Evolutionary conservation across 2,113 vertebrate genomes (phyloP), one percentile per base, ranked within the genome.

Genomic region (Parus major): DNA sequence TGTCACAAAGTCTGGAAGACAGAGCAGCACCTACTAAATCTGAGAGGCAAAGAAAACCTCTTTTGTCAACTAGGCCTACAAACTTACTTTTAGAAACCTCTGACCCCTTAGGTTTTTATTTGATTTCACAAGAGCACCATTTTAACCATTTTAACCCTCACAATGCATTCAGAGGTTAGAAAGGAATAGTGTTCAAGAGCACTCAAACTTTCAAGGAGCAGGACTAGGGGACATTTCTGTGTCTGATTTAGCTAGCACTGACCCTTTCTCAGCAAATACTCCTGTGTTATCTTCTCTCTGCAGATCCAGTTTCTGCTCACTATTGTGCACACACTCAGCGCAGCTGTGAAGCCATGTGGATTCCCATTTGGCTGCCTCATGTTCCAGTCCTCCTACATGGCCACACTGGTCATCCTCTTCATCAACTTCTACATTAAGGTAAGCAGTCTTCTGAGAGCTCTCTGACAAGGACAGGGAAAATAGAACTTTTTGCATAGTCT

Each of bases 311-410:
- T 99, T 56, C 50, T 98, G 72, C 97, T 99, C 83, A 99, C 99
- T 77, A 98, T 99, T 86, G 98, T 92, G 8, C 98, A 99, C 93
- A 99, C 99, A 0, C 95, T 99, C 76, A 99, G 98, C 0, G 99
- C 98, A 3, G 98, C 95, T 5, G 97, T 98, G 86, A 97, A 96
- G 72, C 98, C 99, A 1, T 99, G 99, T 12, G 99, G 98, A 41
- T 99, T 98, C 97, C 98, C 98, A 22, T 95, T 98, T 11, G 98
- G 98, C 36, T 99, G 98, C 61, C 98, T 99, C 85, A 96, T 99
- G 86, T 99, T 99, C 97, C 99, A 99, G 97, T 98, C 98, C 6
- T 98, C 98, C 46, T 99, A 99, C 53, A 99, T 99, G 99, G 91
- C 97, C 64, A 99, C 98, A 2, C 93, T 99, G 66, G 98, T 99